Percentiles rank a stretch among this genome's conserved stretches.
Evolutionary conservation across 2,797 vertebrate genomes (phyloP).

Genomic region (Poecilia wingei): DNA sequence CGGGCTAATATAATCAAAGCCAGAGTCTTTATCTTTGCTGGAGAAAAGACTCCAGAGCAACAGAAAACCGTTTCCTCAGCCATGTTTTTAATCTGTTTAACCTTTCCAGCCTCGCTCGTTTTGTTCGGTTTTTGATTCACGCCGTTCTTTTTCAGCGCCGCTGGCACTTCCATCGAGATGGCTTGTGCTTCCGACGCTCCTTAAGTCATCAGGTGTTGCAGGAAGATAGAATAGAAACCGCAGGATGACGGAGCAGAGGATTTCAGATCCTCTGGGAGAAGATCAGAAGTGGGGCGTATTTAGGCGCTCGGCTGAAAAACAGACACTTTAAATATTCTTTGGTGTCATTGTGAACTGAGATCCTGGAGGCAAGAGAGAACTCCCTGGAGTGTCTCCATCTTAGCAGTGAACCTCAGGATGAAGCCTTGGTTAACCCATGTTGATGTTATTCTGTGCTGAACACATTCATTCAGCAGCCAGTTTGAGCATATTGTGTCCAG

Average conservation of each 20-base stretch:
- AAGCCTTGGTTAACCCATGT: not conserved
- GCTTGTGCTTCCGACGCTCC: not conserved
- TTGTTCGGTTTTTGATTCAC: not conserved
- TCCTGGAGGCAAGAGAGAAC: not conserved
- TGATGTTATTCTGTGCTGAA: not conserved
- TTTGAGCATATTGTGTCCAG: not conserved
- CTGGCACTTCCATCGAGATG: not conserved
- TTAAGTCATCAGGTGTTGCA: constrained; percentile 3
- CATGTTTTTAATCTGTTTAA: constrained; percentile 25
- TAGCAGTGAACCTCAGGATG: not conserved
- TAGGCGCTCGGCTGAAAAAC: not conserved
- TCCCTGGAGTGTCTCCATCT: not conserved
- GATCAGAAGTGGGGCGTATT: not conserved
- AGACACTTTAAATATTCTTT: not conserved
- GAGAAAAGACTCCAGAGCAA: constrained; percentile 11
- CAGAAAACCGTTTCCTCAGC: constrained; percentile 4
- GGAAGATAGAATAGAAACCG: not conserved
- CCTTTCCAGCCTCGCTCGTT: constrained; percentile 9
- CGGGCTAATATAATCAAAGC: constrained; percentile 25
- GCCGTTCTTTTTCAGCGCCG: not conserved
- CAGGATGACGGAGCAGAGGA: not conserved
- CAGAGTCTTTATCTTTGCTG: constrained; percentile 1
- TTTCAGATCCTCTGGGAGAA: not conserved
- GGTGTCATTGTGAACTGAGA: not conserved
- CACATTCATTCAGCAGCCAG: not conserved